Evolutionary conservation across 2,797 vertebrate species (phyloP), one percentile per base, ranked within the genome.

Genomic region (Adrianichthys oophorus): DNA sequence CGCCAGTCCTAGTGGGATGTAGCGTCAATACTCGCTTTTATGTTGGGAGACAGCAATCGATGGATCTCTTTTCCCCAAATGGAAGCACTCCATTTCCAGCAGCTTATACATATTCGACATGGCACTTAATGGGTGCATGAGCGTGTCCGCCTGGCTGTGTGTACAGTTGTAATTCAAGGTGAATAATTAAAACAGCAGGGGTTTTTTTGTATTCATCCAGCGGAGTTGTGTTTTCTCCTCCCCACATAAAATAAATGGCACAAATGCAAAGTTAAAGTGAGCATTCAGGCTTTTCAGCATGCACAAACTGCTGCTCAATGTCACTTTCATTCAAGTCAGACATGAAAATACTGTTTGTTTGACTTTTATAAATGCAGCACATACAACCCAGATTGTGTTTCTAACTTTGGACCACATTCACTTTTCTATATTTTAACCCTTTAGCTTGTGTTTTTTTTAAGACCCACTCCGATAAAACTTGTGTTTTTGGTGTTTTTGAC

Each of bases 1-100:
- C 70, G 68, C 70, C 62, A 56, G 41, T 53, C 79, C 84, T 76
- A 59, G 67, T 64, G 78, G 82, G 77, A 62, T 62, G 57, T 61
- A 57, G 62, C 80, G 84, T 89, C 85, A 85, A 86, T 86, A 84
- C 73, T 71, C 63, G 62, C 78, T 76, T 84, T 87, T 79, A 86
- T 87, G 82, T 83, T 65, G 51, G 79, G 62, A 89, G 81, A 85
- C 86, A 85, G 80, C 84, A 55, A 89, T 89, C 87, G 51, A 89
- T 87, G 69, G 55, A 58, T 71, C 71, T 78, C 84, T 69, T 74
- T 85, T 83, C 70, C 69, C 72, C 32, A 55, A 80, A 80, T 80
- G 84, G 86, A 90, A 88, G 76, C 80, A 80, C 84, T 89, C 86
- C 78, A 74, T 83, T 86, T 82, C 84, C 86, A 76, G 85, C 60